Percentiles rank a stretch among this genome's conserved stretches.
Conservation (phyloP, 2,113 vertebrate species). For the Propithecus coquereli region DNA sequence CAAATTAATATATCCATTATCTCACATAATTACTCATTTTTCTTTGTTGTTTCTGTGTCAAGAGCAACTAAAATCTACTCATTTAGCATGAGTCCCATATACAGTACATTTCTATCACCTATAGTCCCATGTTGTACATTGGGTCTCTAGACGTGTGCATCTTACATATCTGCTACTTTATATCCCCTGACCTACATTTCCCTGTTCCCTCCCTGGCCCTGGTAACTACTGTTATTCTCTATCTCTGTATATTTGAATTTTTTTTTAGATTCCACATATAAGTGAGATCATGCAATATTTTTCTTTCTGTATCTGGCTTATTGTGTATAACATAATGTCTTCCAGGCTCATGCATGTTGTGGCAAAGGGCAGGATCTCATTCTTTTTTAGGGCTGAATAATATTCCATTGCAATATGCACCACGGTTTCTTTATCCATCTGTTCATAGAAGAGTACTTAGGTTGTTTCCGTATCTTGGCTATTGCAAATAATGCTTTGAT, state of each 20-base stretch:
- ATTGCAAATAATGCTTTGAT: neutral
- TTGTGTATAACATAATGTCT: neutral
- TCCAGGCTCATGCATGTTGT: neutral
- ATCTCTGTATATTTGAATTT: neutral
- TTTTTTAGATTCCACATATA: neutral
- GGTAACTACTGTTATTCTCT: neutral
- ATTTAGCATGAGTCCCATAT: neutral
- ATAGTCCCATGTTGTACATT: too few relatives aligned
- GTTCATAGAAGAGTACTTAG: neutral
- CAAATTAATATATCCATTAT: neutral
- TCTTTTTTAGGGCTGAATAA: neutral
- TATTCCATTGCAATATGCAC: neutral
- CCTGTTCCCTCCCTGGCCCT: neutral
- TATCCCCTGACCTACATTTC: neutral
- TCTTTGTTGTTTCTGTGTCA: neutral
- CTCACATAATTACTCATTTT: neutral
- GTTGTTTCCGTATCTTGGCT: neutral
- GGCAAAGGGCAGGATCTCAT: neutral
- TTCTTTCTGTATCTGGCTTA: neutral
- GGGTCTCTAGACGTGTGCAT: neutral
- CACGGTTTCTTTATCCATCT: neutral
- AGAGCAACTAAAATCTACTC: neutral
- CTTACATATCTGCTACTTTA: too few relatives aligned
- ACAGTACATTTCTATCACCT: neutral
- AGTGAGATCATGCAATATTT: neutral